These are phyloP conservation scores for Silurus meridionalis DNA, from an alignment of 2,113 vertebrate genomes.

Conservation along the genomic window DNA sequence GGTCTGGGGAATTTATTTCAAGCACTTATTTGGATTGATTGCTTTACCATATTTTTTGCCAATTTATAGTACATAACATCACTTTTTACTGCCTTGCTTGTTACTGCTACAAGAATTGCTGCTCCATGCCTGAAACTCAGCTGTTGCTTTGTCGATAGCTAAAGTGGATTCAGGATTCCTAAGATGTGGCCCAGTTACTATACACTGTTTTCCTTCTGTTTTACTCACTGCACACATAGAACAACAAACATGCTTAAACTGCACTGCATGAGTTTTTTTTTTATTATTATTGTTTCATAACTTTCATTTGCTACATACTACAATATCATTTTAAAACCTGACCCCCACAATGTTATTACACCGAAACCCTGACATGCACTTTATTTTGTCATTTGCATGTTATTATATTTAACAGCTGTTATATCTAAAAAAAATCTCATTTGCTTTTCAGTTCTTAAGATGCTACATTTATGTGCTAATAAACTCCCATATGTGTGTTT, in stretches of 20 bases:
- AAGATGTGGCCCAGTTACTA: no score
- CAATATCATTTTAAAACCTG: background rate
- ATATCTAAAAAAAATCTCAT: slow-evolving; percentile 24
- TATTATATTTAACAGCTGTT: slow-evolving; percentile 16
- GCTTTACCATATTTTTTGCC: background rate
- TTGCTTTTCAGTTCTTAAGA: slow-evolving; percentile 38
- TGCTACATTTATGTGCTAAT: slow-evolving; percentile 69
- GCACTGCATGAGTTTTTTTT: no score
- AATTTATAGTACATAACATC: background rate
- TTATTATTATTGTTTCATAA: background rate
- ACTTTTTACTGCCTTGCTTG: background rate
- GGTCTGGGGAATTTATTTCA: background rate
- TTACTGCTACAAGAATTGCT: background rate
- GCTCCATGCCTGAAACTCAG: background rate
- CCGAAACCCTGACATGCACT: background rate
- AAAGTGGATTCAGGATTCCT: background rate
- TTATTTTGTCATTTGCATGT: slow-evolving; percentile 1
- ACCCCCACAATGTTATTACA: background rate
- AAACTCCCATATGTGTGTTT: slow-evolving; percentile 65
- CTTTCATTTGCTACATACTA: background rate
- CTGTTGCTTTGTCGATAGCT: background rate
- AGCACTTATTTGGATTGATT: background rate
- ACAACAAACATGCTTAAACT: background rate
- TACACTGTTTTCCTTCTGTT: background rate
- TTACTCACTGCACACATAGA: background rate